Evolutionary conservation across 2,888 invertebrate species (phyloP), one percentile per base, ranked within the genome.

Genomic region (Meliscaeva auricollis): DNA sequence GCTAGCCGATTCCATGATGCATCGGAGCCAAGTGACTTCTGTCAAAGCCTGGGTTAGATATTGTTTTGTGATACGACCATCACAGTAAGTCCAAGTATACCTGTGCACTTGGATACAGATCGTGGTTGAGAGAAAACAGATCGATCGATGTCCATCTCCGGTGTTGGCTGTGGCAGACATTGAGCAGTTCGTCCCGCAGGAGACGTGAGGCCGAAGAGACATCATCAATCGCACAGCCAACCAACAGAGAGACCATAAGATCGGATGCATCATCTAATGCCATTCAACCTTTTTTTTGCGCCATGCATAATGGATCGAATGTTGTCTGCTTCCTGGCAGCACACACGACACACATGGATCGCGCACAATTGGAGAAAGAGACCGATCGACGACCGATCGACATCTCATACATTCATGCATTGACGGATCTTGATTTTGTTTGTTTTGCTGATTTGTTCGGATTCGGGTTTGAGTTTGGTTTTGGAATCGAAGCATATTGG

Each of bases 101-200:
- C 9, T 32, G 35, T 41, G 54, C 62, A 69, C 52, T 80, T 68
- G 60, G 60, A 30, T 41, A 52, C 38, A 46, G 66, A 73, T 74
- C 44, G 50, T 35, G 44, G 30, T 44, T 50, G 75, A 70, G 60
- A 73, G 73, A 46, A 64, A 35, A 81, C 76, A 54, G 76, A 85
- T 85, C 85, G 85, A 85, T 73, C 80, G 85, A 80, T 85, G 85
- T 85, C 80, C 76, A 81, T 85, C 85, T 80, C 85, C 80, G 75
- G 84, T 85, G 85, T 81, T 85, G 80, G 75, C 64, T 44, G 68
- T 85, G 85, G 80, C 79, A 79, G 84, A 79, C 84, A 84, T 41
- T 75, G 84, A 84, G 72, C 70, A 79, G 75, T 79, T 72, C 48
- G 75, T 84, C 75, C 62, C 74, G 60, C 52, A 76, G 46, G 46